Base-by-base conservation (phyloP, 2,113 vertebrate species). In the Poecile atricapillus region DNA sequence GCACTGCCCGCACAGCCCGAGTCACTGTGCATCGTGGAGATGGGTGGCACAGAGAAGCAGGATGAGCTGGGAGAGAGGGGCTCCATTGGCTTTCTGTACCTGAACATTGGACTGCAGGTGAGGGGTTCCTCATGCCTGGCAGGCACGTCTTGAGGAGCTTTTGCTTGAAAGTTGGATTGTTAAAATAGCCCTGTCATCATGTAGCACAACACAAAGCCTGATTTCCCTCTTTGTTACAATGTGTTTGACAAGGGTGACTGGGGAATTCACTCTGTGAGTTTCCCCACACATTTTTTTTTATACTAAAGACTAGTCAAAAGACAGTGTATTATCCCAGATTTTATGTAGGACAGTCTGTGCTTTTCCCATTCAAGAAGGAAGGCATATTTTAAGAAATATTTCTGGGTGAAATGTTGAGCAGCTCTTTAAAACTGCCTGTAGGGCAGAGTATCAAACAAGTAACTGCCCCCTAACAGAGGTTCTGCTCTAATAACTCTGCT, bases 51-150 rank as follows among this genome's bases (percentile, higher is more conserved):
- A 0, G 99, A 99, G 97, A 99, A 99, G 93, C 99, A 99, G 95
- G 99, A 99, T 5, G 99, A 99, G 74, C 96, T 99, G 31, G 99
- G 99, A 50, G 99, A 99, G 90, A 98, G 99, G 39, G 99, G 99
- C 69, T 98, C 99, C 93, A 99, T 99, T 23, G 99, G 99, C 67
- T 99, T 99, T 95, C 98, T 99, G 5, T 99, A 99, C 97, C 98
- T 99, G 76, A 99, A 99, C 97, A 99, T 99, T 13, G 99, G 99
- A 12, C 97, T 99, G 73, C 99, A 99, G 99, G 99, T 99, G 96
- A 97, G 97, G n/a, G 22, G 14, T 33, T 22, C 53, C 35, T n/a
- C 39, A 39, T 39, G 5, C 37, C 46, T 79, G 7, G 46, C 19
- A 19, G 33, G 23, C 2, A 0, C 63, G 27, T 76, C 31, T 67